Evolutionary conservation across 2,113 vertebrate genomes (phyloP), one percentile per base, ranked within the genome.

Genomic region (Piaya cayana): DNA sequence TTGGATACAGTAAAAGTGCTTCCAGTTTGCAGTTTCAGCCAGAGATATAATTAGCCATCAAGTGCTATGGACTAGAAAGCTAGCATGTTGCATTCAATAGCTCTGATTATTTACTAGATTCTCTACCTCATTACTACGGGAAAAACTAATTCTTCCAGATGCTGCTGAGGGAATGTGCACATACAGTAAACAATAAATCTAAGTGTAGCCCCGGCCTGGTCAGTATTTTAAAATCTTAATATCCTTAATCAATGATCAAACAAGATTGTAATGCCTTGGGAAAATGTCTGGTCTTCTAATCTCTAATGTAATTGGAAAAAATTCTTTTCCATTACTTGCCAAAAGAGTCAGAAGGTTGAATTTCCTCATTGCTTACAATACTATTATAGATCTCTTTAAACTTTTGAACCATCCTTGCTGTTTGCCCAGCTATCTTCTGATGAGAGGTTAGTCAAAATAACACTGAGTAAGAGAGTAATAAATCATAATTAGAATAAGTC

Each of bases 91-190:
- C 71, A 90, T 90, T 90, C 43, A 75, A 70, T 37, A 83, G 63
- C 79, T 90, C 71, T 92, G 53, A 94, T 96, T 91, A 86, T 96
- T 96, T 95, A 39, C 64, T 88, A 4, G 3, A 37, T 94, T 95
- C 43, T 83, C 37, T 88, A 8, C 56, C 64, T 93, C 92, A 70
- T 93, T 94, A 60, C 63, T 83, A 23, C 11, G n/a, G 47, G 23
- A 83, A 90, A 88, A 82, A 81, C 21, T 25, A 34, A 34, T 88
- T 93, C 47, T 86, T 91, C 43, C 37, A 71, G 63, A 67, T 78
- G 47, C 29, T 80, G 6, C 43, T 49, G 56, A 32, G 76, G 78
- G 32, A 90, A 85, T 29, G 8, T 39, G 21, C 23, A 21, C 1
- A 1, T 49, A 32, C 9, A 59, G 21, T 84, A 36, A 95, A 88